phyloP scores from a whole-genome alignment of 2,888 invertebrate species.

The Cerastis rubricosa region DNA sequence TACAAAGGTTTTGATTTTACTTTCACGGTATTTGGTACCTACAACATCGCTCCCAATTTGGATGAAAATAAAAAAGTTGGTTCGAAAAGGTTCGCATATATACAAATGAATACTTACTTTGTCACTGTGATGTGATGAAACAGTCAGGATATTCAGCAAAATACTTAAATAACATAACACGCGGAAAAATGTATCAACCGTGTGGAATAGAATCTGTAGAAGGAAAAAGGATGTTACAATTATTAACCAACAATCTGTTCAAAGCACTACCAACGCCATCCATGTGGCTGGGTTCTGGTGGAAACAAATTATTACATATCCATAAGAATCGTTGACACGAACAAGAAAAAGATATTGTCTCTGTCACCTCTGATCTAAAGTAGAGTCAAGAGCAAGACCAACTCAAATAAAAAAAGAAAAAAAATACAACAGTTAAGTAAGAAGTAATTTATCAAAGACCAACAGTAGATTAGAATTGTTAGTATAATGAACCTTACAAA shows the following conservation, averaged over 20 bases:
- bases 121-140: neutral
- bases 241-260: neutral
- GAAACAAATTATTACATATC: too few relatives aligned
- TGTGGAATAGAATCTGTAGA: constrained; percentile 55
- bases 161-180: constrained; percentile 48
- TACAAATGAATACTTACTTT: constrained; percentile 28
- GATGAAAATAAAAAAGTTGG: neutral
- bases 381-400: too few relatives aligned
- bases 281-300: too few relatives aligned
- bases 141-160: constrained; percentile 22
- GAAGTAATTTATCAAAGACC: too few relatives aligned
- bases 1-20: neutral
- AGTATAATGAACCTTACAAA: neutral
- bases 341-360: too few relatives aligned
- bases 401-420: too few relatives aligned
- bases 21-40: neutral
- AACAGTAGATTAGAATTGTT: neutral
- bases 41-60: neutral
- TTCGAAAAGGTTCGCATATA: neutral
- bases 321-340: too few relatives aligned
- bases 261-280: too few relatives aligned
- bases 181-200: constrained; percentile 47
- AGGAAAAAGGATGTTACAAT: neutral
- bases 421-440: neutral
- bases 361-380: too few relatives aligned